These are phyloP conservation scores for Danionella dracula DNA, from an alignment of 2,797 vertebrate species.

Conservation along the genomic window DNA sequence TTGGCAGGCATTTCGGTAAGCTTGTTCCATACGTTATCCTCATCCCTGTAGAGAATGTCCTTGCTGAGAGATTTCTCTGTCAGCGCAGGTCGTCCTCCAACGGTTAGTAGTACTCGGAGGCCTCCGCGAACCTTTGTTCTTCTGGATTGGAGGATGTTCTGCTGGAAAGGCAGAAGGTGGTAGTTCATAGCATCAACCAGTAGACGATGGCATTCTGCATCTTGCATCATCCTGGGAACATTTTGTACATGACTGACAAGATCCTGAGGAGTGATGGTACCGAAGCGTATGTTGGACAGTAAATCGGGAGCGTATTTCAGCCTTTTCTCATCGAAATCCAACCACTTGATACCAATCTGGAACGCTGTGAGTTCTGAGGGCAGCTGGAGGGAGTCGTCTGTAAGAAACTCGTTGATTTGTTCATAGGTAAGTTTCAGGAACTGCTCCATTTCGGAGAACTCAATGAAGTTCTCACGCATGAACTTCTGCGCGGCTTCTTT, in stretches of 20 bases:
- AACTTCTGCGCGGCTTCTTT: conserved; percentile 91
- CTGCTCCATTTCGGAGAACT: conserved; percentile 97
- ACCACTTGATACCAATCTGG: conserved; percentile 97
- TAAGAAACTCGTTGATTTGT: conserved; percentile 95
- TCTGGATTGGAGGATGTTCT: conserved; percentile 96
- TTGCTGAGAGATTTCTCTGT: conserved; percentile 98
- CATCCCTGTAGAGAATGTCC: conserved; percentile 92
- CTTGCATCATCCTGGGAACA: conserved; percentile 98
- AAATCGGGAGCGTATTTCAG: conserved; percentile 89
- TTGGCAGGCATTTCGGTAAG: conserved; percentile 97
- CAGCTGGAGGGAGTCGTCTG: conserved; percentile 90
- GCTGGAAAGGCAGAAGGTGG: conserved; percentile 93
- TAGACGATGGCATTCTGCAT: conserved; percentile 92
- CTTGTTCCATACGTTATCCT: conserved; percentile 91
- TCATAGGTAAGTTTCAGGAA: conserved; percentile 98
- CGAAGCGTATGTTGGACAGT: conserved; percentile 89
- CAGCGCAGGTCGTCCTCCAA: conserved; percentile 91
- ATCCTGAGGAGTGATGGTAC: conserved; percentile 96
- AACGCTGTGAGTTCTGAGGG: conserved; percentile 96
- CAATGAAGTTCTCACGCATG: conserved; percentile 95
- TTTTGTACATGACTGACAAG: conserved; percentile 93
- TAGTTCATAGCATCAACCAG: conserved; percentile 99
- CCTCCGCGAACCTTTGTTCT: conserved; percentile 96
- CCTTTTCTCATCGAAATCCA: conserved; percentile 97
- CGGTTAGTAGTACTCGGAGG: conserved; percentile 85